A percentile compares a stretch with the other conserved stretches of the same genome.
phyloP scores from a whole-genome alignment of 2,797 vertebrate genomes.

The Enteromius afrohamiltoni region DNA sequence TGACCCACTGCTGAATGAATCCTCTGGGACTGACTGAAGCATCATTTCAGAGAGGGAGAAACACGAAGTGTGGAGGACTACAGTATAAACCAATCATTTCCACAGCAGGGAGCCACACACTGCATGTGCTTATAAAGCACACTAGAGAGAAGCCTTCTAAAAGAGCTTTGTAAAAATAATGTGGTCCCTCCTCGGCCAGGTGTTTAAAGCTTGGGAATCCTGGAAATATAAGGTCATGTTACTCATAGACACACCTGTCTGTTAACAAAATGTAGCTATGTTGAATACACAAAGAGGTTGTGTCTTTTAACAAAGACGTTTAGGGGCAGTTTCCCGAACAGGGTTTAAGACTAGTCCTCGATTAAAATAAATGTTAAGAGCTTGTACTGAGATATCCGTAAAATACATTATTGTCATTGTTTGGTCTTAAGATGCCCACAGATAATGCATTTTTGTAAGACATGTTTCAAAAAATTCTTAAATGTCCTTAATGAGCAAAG shows the following conservation, averaged over 20 bases:
- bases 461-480: no score
- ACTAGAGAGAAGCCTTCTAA: constrained; percentile 42
- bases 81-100: constrained; percentile 61
- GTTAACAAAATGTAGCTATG: not conserved
- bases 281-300: not conserved
- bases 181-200: constrained; percentile 1
- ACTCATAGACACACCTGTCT: not conserved
- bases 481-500: no score
- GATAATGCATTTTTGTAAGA: no score
- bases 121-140: constrained; percentile 47
- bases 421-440: no score
- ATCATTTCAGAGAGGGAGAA: constrained; percentile 53
- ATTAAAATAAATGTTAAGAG: no score
- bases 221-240: constrained; percentile 3
- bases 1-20: constrained; percentile 64
- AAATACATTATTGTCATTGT: no score
- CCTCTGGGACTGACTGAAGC: constrained; percentile 55
- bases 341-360: no score
- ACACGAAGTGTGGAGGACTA: constrained; percentile 52
- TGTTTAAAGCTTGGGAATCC: constrained; percentile 23
- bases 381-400: no score
- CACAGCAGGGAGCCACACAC: constrained; percentile 54
- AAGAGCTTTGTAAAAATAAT: constrained; percentile 31
- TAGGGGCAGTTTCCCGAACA: not conserved
- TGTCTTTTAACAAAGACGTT: not conserved